Conservation (phyloP, 2,113 vertebrate genomes). For the Psophia crepitans region DNA sequence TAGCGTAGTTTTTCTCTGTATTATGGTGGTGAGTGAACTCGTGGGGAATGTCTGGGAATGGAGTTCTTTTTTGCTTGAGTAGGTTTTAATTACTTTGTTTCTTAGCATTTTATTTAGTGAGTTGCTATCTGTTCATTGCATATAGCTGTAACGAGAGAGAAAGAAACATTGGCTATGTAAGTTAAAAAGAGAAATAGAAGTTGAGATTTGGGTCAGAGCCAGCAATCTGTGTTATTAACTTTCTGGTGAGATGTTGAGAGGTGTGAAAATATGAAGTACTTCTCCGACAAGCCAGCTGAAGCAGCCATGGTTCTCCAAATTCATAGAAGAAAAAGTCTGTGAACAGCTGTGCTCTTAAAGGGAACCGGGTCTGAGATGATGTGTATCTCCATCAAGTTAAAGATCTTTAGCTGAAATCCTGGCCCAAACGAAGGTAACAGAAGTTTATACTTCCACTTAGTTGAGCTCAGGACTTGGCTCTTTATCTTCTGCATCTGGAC, state of each 20-base stretch:
- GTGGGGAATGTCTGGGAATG: not conserved
- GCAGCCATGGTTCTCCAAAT: rapidly evolving
- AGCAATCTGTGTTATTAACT: not conserved
- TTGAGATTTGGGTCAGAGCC: not conserved
- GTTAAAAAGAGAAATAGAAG: not conserved
- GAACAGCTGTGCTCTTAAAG: not conserved
- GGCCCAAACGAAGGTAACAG: not conserved
- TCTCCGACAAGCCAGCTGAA: not conserved
- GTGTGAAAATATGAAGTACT: not conserved
- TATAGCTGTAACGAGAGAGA: not conserved
- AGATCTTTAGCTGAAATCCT: not conserved
- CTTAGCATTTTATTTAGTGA: not conserved
- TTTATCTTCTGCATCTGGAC: not conserved
- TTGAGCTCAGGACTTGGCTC: not conserved
- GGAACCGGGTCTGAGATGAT: not conserved
- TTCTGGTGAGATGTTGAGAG: not conserved
- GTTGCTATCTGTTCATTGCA: not conserved
- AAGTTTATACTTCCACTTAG: not conserved
- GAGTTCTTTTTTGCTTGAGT: not conserved
- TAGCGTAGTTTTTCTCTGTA: not conserved
- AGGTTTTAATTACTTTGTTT: not conserved
- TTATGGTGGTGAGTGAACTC: not conserved
- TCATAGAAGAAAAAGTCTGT: not conserved
- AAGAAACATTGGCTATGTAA: not conserved
- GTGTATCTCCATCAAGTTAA: not conserved